Base-by-base conservation (phyloP, 1,140 invertebrate species). In the Drosophila novamexicana region DNA sequence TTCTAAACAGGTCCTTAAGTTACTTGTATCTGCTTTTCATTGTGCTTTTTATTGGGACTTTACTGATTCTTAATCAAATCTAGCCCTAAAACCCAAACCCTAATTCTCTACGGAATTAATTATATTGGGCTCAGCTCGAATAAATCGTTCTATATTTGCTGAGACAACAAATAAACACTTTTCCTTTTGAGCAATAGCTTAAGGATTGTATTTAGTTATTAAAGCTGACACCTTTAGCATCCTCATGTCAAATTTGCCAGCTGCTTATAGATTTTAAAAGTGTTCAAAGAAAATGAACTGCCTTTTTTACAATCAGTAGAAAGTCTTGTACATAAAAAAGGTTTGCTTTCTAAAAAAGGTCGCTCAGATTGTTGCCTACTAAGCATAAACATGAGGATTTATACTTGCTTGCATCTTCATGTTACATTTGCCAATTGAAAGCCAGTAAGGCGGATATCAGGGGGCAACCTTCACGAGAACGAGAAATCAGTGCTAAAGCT, bases 401-500 rank as follows among this genome's bases (percentile, higher is more conserved):
- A 49, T 12, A 29, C 5, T 18, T 49, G 18, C 18, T 29, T 53
- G 16, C 52, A 54, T 16, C 52, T 54, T 37, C 36, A 16, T 54
- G 52, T 54, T 16, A 56, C 22, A 22, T 18, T 40, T 58, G 56
- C 29, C 9, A 16, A 6, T 7, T 14, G 12, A 6, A 44, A 34
- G 22, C 14, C 7, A 49, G 10, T 29, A 6, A 8, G 32, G 44
- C 44, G 58, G 44, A 37, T 14, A 49, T 34, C 34, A 7, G 50
- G 16, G 6, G 16, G 32, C 49, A 70, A 63, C 67, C 67, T 70
- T 70, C 49, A 47, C 14, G 14, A 14, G 52, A 42, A 42, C 29
- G 14, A 9, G 16, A 34, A 65, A 56, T 18, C 37, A 34, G 42
- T 32, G 50, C 40, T 16, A 36, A 10, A 52, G 70, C 64, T 73